These are phyloP conservation scores for Ennomos quercinarius DNA, from an alignment of 2,888 invertebrate genomes.

Conservation along the genomic window DNA sequence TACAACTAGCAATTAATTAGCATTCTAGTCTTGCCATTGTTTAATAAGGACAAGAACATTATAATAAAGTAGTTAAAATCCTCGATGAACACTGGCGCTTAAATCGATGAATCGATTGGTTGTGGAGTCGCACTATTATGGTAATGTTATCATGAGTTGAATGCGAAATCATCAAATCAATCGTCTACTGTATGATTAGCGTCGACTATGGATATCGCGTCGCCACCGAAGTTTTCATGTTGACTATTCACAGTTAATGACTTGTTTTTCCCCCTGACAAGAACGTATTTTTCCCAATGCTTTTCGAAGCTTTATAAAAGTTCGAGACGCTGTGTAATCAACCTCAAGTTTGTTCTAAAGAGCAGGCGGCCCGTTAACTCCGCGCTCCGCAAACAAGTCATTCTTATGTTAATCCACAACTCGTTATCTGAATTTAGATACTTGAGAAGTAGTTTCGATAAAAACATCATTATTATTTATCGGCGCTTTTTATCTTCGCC, in stretches of 20 bases:
- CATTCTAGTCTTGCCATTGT: conserved; percentile 16
- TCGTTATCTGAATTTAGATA: conserved; percentile 56
- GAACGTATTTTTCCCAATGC: conserved; percentile 13
- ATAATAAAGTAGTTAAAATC: conserved; percentile 10
- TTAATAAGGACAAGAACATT: conserved; percentile 7
- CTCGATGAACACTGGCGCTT: conserved; percentile 5
- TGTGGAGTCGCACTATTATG: conserved; percentile 62
- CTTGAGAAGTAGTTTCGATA: conserved; percentile 46
- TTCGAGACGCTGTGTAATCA: conserved; percentile 53
- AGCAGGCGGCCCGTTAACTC: conserved; percentile 48
- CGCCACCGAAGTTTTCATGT: conserved; percentile 30
- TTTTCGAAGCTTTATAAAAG: conserved; percentile 16
- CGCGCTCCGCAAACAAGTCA: conserved; percentile 57
- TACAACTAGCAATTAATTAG: conserved; percentile 7
- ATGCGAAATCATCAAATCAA: conserved; percentile 49
- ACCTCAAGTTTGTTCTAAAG: conserved; percentile 53
- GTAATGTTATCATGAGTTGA: conserved; percentile 57
- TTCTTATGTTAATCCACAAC: conserved; percentile 66
- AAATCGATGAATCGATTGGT: conserved; percentile 58
- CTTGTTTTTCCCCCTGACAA: conserved; percentile 18
- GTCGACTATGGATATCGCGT: conserved; percentile 40
- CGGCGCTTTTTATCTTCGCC: conserved; percentile 44
- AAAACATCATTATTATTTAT: conserved; percentile 46
- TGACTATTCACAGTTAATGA: conserved; percentile 42
- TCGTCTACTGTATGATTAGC: too few relatives aligned